Conservation (phyloP, 2,113 vertebrate genomes). For the Todiramphus chloris region DNA sequence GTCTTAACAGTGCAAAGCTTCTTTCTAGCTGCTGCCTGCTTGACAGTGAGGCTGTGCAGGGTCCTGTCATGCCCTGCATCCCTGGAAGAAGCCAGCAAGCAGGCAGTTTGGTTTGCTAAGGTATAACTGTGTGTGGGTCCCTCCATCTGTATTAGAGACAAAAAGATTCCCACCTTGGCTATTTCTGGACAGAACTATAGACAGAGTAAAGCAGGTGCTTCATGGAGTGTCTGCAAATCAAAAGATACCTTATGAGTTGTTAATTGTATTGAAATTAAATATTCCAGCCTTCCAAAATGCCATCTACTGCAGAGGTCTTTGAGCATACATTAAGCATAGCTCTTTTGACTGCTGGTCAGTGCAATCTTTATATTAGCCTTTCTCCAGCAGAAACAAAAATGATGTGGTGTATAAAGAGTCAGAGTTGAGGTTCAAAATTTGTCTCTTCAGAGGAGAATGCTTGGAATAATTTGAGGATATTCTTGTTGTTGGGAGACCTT, state of each 20-base stretch:
- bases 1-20: not conserved
- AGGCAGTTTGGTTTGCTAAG: not conserved
- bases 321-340: not conserved
- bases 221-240: not conserved
- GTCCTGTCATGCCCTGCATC: not conserved
- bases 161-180: not conserved
- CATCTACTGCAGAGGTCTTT: not conserved
- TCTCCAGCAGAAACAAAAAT: not conserved
- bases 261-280: not conserved
- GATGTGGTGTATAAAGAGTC: not conserved
- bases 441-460: not conserved
- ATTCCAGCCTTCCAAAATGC: not conserved
- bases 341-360: not conserved
- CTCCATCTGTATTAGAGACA: not conserved
- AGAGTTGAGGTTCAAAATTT: not conserved
- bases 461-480: not conserved
- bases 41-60: not conserved
- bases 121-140: not conserved
- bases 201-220: not conserved
- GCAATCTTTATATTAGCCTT: not conserved
- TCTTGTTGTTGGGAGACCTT: not conserved
- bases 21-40: not conserved
- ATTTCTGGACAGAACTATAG: not conserved
- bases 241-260: not conserved
- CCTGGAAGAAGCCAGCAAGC: not conserved